Evolutionary conservation across 1,140 invertebrate species (phyloP), one percentile per base, ranked within the genome.

Genomic region (Anagrus nilaparvatae): DNA sequence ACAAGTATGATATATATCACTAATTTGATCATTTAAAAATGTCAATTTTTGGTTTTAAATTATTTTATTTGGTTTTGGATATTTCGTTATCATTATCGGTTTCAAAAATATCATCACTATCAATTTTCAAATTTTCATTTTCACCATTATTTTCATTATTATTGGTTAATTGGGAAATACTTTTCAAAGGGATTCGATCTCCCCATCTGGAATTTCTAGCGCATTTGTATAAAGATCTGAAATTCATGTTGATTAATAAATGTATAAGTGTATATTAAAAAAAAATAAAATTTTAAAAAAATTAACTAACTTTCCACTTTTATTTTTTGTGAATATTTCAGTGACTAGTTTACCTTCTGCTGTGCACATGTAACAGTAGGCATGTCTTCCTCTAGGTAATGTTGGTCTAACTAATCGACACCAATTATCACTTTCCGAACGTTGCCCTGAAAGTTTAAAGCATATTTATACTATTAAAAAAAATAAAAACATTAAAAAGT

Each of bases 321-420:
- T 89, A 0, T 58, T 54, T 43, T 76, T 73, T 2, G 87, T 84
- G 51, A 91, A 79, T 48, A 85, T 78, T 4, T 85, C 62, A 63
- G 90, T 80, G 46, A 79, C 61, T n/a, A 93, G 60, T 44, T 81
- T 70, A 17, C 88, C 89, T 49, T 75, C 61, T 6, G 71, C 52
- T 5, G 79, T 84, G 61, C 90, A 95, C 49, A 89, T 55, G 32
- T 80, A 70, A 59, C 88, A 93, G 52, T 87, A 74, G 1, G 73
- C 69, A 57, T 89, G 86, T 43, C 74, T 77, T 1, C 76, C 74
- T 34, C 77, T 69, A 10, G 76, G 63, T 27, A 85, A 57, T 3
- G 76, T 74, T 18, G 78, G 73, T 43, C 77, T 58, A 0, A 95
- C 77, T 35, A 92, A 60, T 42, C 88, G 70, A 1, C 87, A 86